Conservation (phyloP, 2,113 vertebrate genomes). For the Caretta caretta region DNA sequence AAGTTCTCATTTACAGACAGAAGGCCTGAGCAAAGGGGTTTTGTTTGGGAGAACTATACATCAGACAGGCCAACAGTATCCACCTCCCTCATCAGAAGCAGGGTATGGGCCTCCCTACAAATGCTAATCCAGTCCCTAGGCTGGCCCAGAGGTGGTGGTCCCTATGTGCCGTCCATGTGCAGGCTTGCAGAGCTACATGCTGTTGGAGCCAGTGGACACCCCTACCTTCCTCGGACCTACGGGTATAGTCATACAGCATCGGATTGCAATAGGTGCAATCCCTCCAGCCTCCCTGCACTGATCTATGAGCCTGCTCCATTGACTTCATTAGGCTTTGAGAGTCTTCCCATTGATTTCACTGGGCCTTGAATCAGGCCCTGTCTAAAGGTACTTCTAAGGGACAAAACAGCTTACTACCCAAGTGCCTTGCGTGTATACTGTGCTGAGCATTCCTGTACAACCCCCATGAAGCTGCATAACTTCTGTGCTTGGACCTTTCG, state of each 20-base stretch:
- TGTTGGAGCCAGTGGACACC: background rate
- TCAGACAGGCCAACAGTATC: background rate
- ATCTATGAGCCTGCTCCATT: background rate
- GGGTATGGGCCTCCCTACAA: background rate
- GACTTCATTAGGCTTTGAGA: background rate
- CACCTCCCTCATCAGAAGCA: background rate
- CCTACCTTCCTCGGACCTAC: background rate
- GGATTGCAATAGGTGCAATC: background rate
- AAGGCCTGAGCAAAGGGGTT: background rate
- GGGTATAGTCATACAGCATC: background rate
- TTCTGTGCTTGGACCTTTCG: background rate
- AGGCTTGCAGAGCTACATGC: background rate
- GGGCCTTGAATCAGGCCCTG: background rate
- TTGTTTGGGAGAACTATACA: background rate
- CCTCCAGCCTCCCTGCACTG: background rate
- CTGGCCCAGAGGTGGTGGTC: background rate
- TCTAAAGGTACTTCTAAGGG: background rate
- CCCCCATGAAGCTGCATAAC: background rate
- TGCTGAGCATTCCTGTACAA: background rate
- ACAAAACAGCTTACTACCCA: background rate
- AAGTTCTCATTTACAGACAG: rapidly evolving
- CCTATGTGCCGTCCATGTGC: background rate
- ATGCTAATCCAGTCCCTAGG: background rate
- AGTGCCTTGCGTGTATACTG: too few species aligned
- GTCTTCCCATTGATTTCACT: background rate